Evolutionary conservation across 2,888 invertebrate species (phyloP).

Genomic region (Caenorhabditis becei): DNA sequence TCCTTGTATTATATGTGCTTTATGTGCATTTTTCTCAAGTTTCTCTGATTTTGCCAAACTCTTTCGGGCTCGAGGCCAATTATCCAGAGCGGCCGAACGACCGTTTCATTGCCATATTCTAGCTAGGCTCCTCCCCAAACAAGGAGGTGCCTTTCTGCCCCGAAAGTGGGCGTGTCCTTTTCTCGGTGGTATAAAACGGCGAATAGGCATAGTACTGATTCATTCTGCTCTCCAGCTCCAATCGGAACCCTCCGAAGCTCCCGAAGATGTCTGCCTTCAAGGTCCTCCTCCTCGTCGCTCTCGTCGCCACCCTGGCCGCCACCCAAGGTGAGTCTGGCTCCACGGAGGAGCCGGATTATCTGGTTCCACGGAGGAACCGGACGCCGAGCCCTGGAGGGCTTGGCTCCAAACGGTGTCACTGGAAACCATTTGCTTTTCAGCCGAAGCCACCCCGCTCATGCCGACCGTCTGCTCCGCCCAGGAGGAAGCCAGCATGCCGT

Average conservation of each 20-base stretch:
- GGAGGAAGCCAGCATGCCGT: constrained; percentile 33
- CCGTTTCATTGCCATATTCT: constrained; percentile 27
- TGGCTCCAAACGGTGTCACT: not conserved
- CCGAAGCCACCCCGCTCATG: constrained; percentile 26
- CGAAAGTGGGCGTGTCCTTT: constrained; percentile 31
- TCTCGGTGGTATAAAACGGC: constrained; percentile 8
- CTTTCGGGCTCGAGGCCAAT: constrained; percentile 12
- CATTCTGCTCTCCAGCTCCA: not conserved
- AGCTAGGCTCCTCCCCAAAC: constrained; percentile 25
- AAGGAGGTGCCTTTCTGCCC: constrained; percentile 11
- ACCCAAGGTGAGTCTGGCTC: constrained; percentile 17
- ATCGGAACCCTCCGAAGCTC: constrained; percentile 1
- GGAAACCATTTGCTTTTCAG: constrained; percentile 14
- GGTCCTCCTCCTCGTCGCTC: constrained; percentile 2
- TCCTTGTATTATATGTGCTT: not conserved
- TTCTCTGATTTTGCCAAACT: constrained; percentile 14
- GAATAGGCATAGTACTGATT: not conserved
- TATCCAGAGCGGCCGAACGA: constrained; percentile 34
- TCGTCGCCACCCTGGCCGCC: not conserved
- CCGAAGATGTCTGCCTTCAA: constrained; percentile 23
- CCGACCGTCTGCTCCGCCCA: constrained; percentile 33
- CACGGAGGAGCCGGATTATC: not conserved
- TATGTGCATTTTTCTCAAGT: not conserved
- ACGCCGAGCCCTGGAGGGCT: not conserved
- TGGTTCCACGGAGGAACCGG: too few species aligned